phyloP scores from a whole-genome alignment of 2,113 vertebrate species.

The Scalopus aquaticus region DNA sequence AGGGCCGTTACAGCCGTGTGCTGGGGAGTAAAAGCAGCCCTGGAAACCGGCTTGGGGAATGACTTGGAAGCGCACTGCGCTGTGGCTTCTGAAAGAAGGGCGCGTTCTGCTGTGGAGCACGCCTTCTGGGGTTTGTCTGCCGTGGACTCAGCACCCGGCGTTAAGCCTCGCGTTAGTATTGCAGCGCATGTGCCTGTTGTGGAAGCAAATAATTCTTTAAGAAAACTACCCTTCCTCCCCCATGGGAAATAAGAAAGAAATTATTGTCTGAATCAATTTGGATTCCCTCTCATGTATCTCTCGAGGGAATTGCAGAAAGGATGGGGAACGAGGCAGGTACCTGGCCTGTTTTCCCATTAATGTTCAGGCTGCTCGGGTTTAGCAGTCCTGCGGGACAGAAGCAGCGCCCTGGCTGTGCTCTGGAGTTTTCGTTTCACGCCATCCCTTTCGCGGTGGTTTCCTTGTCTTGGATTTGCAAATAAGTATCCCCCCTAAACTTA shows the following conservation, averaged over 20 bases:
- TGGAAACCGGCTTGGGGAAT: neutral
- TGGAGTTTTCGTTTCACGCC: neutral
- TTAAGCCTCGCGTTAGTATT: neutral
- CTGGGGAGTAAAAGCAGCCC: neutral
- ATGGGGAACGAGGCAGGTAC: neutral
- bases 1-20: too few relatives aligned
- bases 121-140: neutral
- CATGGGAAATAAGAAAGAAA: constrained; percentile 58
- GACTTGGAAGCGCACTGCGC: neutral
- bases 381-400: neutral
- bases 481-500: neutral
- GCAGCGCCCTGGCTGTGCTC: neutral
- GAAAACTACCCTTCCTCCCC: neutral
- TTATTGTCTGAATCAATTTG: constrained; percentile 16
- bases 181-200: neutral
- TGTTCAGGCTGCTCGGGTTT: neutral
- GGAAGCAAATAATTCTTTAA: constrained; percentile 34
- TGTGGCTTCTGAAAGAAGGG: neutral
- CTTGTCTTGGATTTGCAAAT: neutral
- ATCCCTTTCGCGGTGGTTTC: neutral
- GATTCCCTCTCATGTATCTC: constrained; percentile 19
- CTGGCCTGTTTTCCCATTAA: neutral
- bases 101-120: neutral
- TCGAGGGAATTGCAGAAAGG: neutral
- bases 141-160: neutral